These are phyloP conservation scores for Sinocyclocheilus anophthalmus DNA, from an alignment of 2,113 vertebrate genomes.

Conservation along the genomic window DNA sequence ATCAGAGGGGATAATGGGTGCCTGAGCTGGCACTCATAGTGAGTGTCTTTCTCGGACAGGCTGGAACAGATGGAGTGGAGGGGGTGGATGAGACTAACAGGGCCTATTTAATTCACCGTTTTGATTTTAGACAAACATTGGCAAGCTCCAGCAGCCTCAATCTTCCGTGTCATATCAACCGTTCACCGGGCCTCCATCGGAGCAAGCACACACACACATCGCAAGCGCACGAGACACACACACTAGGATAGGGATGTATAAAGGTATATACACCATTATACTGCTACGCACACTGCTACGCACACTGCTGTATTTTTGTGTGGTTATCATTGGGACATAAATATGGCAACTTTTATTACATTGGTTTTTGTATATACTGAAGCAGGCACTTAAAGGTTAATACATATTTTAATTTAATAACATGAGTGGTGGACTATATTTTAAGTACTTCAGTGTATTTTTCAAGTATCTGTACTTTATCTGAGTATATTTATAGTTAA, in stretches of 20 bases:
- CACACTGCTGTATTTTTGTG: neutral
- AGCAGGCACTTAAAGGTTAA: too few species aligned
- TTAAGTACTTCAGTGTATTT: too few species aligned
- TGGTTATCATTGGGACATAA: neutral
- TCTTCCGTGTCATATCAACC: slow-evolving; percentile 67
- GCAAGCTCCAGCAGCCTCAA: slow-evolving; percentile 71
- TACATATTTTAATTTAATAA: too few species aligned
- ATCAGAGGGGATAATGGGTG: slow-evolving; percentile 19
- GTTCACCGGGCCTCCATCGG: slow-evolving; percentile 46
- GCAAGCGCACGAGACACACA: too few species aligned
- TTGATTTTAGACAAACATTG: slow-evolving; percentile 68
- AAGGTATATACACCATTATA: neutral
- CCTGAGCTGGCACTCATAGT: slow-evolving; percentile 59
- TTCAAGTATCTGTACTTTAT: too few species aligned
- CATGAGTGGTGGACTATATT: too few species aligned
- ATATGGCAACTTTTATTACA: neutral
- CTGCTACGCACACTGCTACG: neutral
- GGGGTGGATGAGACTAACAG: slow-evolving; percentile 61
- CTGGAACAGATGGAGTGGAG: slow-evolving; percentile 53
- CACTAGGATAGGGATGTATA: neutral
- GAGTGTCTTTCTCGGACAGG: slow-evolving; percentile 40
- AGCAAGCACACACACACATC: slow-evolving; percentile 43
- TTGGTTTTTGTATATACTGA: neutral
- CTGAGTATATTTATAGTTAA: too few species aligned
- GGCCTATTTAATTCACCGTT: slow-evolving; percentile 71